Conservation (phyloP, 1,140 invertebrate species). For the Zaprionus lachaisei region DNA sequence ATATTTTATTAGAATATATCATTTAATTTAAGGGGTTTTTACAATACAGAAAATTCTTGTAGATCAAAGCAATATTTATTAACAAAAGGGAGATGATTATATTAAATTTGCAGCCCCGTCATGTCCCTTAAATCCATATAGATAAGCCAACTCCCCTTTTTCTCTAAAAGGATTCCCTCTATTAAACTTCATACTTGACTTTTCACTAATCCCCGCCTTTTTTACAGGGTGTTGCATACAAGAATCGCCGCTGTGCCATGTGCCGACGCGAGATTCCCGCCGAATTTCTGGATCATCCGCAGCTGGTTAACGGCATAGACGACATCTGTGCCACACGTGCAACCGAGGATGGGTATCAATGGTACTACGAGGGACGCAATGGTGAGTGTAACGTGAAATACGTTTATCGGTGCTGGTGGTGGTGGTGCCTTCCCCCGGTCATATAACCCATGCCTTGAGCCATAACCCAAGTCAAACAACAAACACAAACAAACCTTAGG, state of each 20-base stretch:
- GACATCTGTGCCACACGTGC: conserved; percentile 84
- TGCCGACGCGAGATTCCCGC: conserved; percentile 92
- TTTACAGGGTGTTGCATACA: conserved; percentile 91
- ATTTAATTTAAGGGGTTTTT: too few species aligned
- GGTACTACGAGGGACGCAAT: conserved; percentile 98
- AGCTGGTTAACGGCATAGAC: conserved; percentile 88
- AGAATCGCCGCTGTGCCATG: conserved; percentile 94
- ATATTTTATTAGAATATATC: too few species aligned
- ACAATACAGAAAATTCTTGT: too few species aligned
- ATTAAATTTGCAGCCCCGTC: too few species aligned
- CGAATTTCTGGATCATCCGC: conserved; percentile 94
- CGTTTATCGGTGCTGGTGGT: conserved; percentile 48
- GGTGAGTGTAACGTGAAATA: conserved; percentile 86
- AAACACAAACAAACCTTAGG: conserved; percentile 60
- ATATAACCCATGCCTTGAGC: conserved; percentile 36
- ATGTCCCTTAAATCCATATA: too few species aligned
- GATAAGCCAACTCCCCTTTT: too few species aligned
- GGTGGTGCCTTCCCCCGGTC: conserved; percentile 10
- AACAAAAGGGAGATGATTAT: too few species aligned
- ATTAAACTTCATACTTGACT: too few species aligned
- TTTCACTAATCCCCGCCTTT: background rate
- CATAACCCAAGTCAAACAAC: conserved; percentile 49
- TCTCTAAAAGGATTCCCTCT: too few species aligned
- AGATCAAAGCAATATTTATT: too few species aligned
- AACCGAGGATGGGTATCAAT: conserved; percentile 92